These are phyloP conservation scores for Melinaea menophilus DNA, from an alignment of 2,888 invertebrate genomes.

Conservation along the genomic window DNA sequence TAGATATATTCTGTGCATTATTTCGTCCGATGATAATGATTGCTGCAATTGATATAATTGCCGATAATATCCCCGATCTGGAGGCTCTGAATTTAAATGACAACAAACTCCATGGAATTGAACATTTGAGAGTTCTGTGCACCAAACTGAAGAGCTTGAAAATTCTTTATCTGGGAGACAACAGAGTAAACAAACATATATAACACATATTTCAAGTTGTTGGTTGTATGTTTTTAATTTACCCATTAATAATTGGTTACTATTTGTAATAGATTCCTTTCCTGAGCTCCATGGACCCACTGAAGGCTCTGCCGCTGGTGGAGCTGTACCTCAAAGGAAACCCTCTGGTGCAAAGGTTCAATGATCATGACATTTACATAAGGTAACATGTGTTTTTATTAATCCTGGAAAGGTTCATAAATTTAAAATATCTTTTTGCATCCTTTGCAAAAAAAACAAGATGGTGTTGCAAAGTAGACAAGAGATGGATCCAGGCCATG, in stretches of 20 bases:
- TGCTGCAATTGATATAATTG: slow-evolving; percentile 87
- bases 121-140: slow-evolving; percentile 81
- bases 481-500: no score
- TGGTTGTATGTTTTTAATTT: slow-evolving; percentile 5
- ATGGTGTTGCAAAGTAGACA: no score
- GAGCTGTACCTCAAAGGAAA: slow-evolving; percentile 90
- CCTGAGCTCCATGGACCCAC: slow-evolving; percentile 79
- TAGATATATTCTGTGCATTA: slow-evolving; percentile 85
- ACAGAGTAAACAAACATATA: slow-evolving; percentile 79
- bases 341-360: slow-evolving; percentile 87
- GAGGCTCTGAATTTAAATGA: slow-evolving; percentile 88
- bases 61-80: slow-evolving; percentile 89
- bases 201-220: slow-evolving; percentile 3
- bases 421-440: background rate
- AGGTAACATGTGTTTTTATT: slow-evolving; percentile 81
- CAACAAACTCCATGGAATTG: slow-evolving; percentile 84
- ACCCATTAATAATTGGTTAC: slow-evolving; percentile 6
- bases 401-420: background rate
- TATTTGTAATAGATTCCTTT: slow-evolving; percentile 79
- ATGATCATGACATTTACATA: slow-evolving; percentile 86
- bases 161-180: slow-evolving; percentile 88
- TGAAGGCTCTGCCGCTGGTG: slow-evolving; percentile 84
- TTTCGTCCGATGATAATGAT: slow-evolving; percentile 84
- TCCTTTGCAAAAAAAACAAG: no score
- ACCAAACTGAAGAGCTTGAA: slow-evolving; percentile 84